phyloP scores from a whole-genome alignment of 2,113 vertebrate genomes.

The Malurus alboscapulatus region DNA sequence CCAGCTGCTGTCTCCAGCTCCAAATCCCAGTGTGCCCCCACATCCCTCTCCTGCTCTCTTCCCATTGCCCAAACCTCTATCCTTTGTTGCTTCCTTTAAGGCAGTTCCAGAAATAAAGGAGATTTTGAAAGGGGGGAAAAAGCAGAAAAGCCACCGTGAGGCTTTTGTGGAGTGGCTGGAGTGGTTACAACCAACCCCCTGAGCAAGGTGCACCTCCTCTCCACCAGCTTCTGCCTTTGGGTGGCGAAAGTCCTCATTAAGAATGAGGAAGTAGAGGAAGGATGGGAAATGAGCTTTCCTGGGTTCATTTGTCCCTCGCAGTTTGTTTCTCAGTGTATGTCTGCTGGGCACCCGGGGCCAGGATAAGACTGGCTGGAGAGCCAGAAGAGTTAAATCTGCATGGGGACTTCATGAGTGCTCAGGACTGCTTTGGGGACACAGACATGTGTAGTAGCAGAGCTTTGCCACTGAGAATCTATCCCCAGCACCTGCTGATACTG shows the following conservation, averaged over 20 bases:
- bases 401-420: neutral
- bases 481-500: neutral
- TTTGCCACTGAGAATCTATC: accelerated
- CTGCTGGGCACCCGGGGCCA: neutral
- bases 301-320: neutral
- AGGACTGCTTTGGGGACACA: neutral
- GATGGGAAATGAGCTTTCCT: neutral
- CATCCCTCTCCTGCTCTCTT: neutral
- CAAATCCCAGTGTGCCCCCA: accelerated
- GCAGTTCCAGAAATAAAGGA: neutral
- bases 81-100: neutral
- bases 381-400: neutral
- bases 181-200: neutral
- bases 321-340: neutral
- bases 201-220: neutral
- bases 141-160: neutral
- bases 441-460: accelerated
- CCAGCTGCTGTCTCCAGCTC: neutral
- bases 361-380: neutral
- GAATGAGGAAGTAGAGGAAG: neutral
- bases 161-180: neutral
- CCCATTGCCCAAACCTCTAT: neutral
- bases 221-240: neutral
- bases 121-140: neutral
- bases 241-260: neutral